Conservation (phyloP, 1,140 invertebrate genomes). For the Drosophila bipectinata region DNA sequence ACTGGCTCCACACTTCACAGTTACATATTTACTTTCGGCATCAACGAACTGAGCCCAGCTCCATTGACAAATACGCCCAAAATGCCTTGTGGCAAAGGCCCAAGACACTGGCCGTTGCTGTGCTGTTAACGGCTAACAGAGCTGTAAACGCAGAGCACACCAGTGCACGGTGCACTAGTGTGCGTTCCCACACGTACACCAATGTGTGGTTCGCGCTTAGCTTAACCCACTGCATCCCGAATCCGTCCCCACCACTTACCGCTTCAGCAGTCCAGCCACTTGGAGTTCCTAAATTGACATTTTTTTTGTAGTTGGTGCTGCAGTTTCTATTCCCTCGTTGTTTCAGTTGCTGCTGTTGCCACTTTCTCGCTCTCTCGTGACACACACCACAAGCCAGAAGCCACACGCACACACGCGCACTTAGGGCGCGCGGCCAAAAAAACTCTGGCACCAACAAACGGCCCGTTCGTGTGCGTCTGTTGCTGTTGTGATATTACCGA, state of each 20-base stretch:
- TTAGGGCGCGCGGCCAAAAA: conserved; percentile 11
- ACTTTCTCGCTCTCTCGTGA: conserved; percentile 31
- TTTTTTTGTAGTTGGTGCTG: conserved; percentile 27
- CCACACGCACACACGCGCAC: conserved; percentile 14
- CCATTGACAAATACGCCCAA: conserved; percentile 24
- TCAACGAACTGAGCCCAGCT: background rate
- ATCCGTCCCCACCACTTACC: conserved; percentile 62
- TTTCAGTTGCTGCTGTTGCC: conserved; percentile 9
- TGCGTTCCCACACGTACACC: conserved; percentile 32
- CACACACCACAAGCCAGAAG: conserved; percentile 12
- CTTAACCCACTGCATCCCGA: background rate
- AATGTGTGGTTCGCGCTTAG: conserved; percentile 17
- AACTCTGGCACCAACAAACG: conserved; percentile 21
- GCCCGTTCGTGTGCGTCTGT: conserved; percentile 17
- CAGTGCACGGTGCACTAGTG: conserved; percentile 13
- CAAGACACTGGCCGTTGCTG: conserved; percentile 25
- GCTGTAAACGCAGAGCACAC: conserved; percentile 10
- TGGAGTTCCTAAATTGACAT: conserved; percentile 12
- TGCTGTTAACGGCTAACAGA: conserved; percentile 50
- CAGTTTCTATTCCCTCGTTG: conserved; percentile 26
- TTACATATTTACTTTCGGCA: conserved; percentile 8
- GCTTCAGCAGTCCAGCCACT: conserved; percentile 47
- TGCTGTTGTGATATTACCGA: conserved; percentile 41
- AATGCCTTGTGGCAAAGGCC: background rate
- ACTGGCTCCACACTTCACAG: background rate